Conservation (phyloP, 2,113 vertebrate species). For the Pangasianodon hypophthalmus region DNA sequence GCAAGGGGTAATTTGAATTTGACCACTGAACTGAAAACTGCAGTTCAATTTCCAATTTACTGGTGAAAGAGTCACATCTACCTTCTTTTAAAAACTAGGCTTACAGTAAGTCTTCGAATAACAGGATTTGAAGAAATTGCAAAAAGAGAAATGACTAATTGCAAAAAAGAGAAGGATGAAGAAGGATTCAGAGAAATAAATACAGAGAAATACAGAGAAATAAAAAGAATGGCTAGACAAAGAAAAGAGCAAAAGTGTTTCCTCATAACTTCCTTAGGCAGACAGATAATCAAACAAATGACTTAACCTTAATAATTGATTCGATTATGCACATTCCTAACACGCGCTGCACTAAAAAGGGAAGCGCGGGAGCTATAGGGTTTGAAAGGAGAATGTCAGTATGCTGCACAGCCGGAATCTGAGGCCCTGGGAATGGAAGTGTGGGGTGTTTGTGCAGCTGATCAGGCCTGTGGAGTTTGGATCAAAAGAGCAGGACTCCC, state of each 20-base stretch:
- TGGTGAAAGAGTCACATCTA: background rate
- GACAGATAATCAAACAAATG: background rate
- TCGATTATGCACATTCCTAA: background rate
- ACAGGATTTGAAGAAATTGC: background rate
- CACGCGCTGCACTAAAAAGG: background rate
- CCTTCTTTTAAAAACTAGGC: background rate
- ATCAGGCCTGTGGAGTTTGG: slow-evolving; percentile 2
- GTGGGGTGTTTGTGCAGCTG: slow-evolving; percentile 49
- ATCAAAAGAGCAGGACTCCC: slow-evolving; percentile 22
- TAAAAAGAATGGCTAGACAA: background rate
- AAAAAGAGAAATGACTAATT: background rate
- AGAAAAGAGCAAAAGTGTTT: background rate
- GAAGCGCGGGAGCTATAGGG: too few species aligned
- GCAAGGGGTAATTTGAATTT: background rate
- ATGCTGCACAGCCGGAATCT: slow-evolving; percentile 31
- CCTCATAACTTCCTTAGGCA: background rate
- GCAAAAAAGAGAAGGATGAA: background rate
- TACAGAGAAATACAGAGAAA: background rate
- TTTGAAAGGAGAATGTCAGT: background rate
- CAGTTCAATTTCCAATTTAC: background rate
- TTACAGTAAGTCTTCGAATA: background rate
- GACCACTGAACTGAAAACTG: background rate
- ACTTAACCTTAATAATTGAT: background rate
- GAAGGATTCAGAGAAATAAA: too few species aligned
- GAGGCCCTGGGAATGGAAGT: slow-evolving; percentile 32